phyloP scores from a whole-genome alignment of 2,888 invertebrate genomes.

The Nymphalis polychloros region DNA sequence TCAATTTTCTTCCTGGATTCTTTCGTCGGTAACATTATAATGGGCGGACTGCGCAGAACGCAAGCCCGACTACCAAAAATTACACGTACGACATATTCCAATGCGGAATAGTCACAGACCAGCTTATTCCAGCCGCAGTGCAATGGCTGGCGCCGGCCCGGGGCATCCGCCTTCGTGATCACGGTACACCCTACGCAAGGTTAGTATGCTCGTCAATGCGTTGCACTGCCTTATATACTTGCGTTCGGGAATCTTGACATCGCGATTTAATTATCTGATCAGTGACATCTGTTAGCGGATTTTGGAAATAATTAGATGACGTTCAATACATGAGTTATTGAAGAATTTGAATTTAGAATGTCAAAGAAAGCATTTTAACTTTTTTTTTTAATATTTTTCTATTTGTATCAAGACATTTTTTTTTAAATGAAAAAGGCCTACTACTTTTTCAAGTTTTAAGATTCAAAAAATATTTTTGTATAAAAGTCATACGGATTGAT shows the following conservation, averaged over 20 bases:
- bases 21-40: neutral
- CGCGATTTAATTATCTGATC: conserved; percentile 54
- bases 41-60: conserved; percentile 82
- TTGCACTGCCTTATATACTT: conserved; percentile 49
- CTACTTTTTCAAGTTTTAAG: no score
- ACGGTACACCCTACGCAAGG: conserved; percentile 88
- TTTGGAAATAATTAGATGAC: conserved; percentile 27
- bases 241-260: conserved; percentile 50
- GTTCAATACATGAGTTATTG: conserved; percentile 28
- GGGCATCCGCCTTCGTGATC: conserved; percentile 86
- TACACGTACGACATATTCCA: conserved; percentile 83
- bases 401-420: no score
- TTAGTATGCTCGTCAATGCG: conserved; percentile 75
- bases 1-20: neutral
- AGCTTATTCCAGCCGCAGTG: conserved; percentile 83
- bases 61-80: conserved; percentile 85
- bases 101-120: conserved; percentile 81
- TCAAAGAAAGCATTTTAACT: neutral
- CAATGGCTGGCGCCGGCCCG: conserved; percentile 85
- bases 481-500: no score
- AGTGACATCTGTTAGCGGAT: conserved; percentile 66
- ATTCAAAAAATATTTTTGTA: no score
- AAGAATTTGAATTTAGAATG: conserved; percentile 13
- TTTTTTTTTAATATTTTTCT: neutral
- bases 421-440: no score